Base-by-base conservation (phyloP, 2,113 vertebrate species). In the Egretta garzetta region DNA sequence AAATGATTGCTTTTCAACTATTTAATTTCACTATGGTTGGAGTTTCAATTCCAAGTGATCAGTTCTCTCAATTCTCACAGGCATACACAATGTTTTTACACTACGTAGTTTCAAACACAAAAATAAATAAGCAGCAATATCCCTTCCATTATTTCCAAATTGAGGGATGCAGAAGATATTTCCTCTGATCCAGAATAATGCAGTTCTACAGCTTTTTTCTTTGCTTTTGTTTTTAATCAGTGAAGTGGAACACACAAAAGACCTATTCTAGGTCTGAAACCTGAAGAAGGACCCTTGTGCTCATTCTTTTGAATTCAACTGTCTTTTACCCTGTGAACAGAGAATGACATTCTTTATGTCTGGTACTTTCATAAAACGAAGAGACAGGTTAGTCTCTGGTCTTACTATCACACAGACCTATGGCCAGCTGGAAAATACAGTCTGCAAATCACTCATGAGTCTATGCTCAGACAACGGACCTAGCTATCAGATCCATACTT, bases 11-110 rank as follows among this genome's bases (percentile, higher is more conserved):
- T 92, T 94, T 90, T 94, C 80, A 90, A 67, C 55, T 88, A 47
- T 63, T 52, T 59, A 41, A 80, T 82, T 71, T 93, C 17, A 64
- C 64, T 72, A 24, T 32, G 45, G 66, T 27, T 83, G 58, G 58
- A 66, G n/a, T 75, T 97, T 88, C 80, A 82, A 60, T 89, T 94
- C 63, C 39, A 87, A 91, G 60, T 35, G n/a, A 88, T 92, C 67
- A 85, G 79, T 85, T 92, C 56, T 82, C 56, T 92, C 85, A 77
- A 2, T 64, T 80, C 82, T 83, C 85, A 80, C 35, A 73, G 87
- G 84, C 79, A 91, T 39, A 35, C 1, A 1, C 73, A 41, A 53
- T 43, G 45, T 73, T 95, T 94, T 93, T 85, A 73, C 56, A 52
- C 50, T 86, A 73, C 26, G 33, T 52, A 62, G 37, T 87, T 93